Evolutionary conservation across 2,888 invertebrate genomes (phyloP).

Genomic region (Stenoptilia bipunctidactyla): DNA sequence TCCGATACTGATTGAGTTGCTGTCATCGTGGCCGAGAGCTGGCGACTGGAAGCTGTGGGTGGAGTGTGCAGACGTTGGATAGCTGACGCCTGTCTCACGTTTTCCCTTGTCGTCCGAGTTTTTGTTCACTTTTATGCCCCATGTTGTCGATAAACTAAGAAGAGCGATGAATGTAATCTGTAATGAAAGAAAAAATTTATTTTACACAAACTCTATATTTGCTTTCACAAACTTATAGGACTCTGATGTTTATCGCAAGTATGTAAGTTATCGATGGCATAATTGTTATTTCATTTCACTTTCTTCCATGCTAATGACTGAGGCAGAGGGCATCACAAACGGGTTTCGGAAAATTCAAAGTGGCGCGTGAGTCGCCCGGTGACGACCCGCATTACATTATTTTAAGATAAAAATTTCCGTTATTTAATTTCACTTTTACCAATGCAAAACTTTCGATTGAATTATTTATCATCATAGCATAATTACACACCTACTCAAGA

Average conservation of each 20-base stretch:
- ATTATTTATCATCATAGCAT: too few species aligned
- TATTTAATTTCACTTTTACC: slow-evolving; percentile 60
- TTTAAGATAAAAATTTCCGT: slow-evolving; percentile 48
- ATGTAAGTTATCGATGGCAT: slow-evolving; percentile 1
- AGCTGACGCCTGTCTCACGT: slow-evolving; percentile 44
- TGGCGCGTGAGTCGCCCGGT: slow-evolving; percentile 22
- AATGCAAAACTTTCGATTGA: too few species aligned
- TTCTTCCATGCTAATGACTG: slow-evolving; percentile 27
- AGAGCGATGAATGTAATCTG: slow-evolving; percentile 52
- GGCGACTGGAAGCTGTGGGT: slow-evolving; percentile 25
- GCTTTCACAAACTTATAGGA: too few species aligned
- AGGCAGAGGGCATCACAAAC: slow-evolving; percentile 25
- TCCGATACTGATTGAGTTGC: slow-evolving; percentile 52
- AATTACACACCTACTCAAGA: too few species aligned
- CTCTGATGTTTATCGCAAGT: too few species aligned
- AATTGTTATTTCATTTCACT: slow-evolving; percentile 18
- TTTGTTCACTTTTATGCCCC: slow-evolving; percentile 39
- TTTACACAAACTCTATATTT: too few species aligned
- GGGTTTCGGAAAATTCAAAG: slow-evolving; percentile 33
- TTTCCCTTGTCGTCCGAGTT: slow-evolving; percentile 49
- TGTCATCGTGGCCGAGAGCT: slow-evolving; percentile 41
- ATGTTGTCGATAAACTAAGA: slow-evolving; percentile 43
- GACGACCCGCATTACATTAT: slow-evolving; percentile 51
- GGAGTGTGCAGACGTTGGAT: slow-evolving; percentile 27
- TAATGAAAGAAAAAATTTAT: slow-evolving; percentile 24